phyloP scores from a whole-genome alignment of 2,888 invertebrate species.

The Pristionchus japonicus region DNA sequence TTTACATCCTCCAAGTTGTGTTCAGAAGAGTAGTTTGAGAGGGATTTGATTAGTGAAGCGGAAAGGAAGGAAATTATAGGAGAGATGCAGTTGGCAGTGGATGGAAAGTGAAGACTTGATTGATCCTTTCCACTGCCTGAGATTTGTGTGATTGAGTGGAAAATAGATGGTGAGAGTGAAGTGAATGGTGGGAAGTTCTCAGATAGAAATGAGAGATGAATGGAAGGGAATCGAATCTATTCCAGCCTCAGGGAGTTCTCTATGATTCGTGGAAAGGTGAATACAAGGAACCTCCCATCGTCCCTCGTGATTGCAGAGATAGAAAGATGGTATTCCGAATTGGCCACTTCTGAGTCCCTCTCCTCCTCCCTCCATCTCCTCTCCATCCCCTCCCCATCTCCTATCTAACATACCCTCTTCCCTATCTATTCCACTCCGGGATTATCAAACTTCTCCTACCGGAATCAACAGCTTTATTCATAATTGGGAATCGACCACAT shows the following conservation, averaged over 20 bases:
- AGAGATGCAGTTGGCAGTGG: background rate
- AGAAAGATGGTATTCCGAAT: background rate
- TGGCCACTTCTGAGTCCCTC: constrained; percentile 83
- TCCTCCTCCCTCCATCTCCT: constrained; percentile 88
- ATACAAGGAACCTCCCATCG: constrained; percentile 4
- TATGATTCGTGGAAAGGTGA: constrained; percentile 41
- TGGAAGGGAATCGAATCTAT: background rate
- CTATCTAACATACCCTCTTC: background rate
- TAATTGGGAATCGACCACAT: background rate
- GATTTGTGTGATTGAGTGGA: background rate
- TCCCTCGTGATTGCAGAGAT: background rate
- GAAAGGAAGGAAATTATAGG: background rate
- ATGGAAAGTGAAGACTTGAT: background rate
- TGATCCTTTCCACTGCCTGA: background rate
- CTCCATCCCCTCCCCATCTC: background rate
- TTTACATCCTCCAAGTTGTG: background rate
- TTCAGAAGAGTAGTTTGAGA: background rate
- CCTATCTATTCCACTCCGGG: constrained; percentile 83
- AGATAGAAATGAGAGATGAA: background rate
- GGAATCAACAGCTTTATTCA: constrained; percentile 85
- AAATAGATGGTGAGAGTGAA: background rate
- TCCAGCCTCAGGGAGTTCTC: background rate
- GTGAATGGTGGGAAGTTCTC: background rate
- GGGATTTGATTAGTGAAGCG: background rate
- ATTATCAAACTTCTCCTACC: constrained; percentile 92